Evolutionary conservation across 2,113 vertebrate species (phyloP), one percentile per base, ranked within the genome.

Genomic region (Pardalotus punctatus): DNA sequence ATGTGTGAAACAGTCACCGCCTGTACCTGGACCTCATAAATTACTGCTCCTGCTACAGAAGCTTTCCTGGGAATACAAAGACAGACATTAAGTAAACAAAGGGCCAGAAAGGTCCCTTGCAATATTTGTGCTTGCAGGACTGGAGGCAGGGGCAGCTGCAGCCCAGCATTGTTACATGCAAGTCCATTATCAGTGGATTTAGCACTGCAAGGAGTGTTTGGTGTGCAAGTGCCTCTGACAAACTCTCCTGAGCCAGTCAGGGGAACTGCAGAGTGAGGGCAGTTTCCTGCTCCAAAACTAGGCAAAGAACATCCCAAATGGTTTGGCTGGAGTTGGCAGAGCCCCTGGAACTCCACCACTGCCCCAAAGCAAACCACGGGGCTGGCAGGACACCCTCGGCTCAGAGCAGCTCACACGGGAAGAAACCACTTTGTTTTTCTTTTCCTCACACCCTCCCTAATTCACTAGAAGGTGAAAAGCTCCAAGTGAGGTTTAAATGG

Each of bases 401-500:
- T 70, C 48, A 62, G 21, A 45, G 71, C 31, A 84, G 35, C 70
- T 90, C n/a, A 40, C 24, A 3, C 0, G 38, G 22, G 74, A 72
- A 92, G 22, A 72, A 93, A 40, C 3, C 20, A 51, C 38, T 45
- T 54, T 22, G 19, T 3, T 93, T 81, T 90, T 19, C 40, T 85
- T 85, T 64, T 57, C 43, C 17, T 73, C 69, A 74, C 81, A 29
- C 40, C 14, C 11, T 61, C 18, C 40, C 8, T 17, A 13, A 2
- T 24, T 58, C 22, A 33, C 16, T 14, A 29, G n/a, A 65, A 23
- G 16, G 4, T 27, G 11, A 91, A 71, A 65, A 89, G 36, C 47
- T 35, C 67, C 31, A 27, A 56, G 58, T 33, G 62, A 85, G 29
- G 35, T 86, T 82, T 91, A 69, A 85, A 91, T 54, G 40, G 64